A percentile compares a stretch with the other conserved stretches of the same genome.
These are phyloP conservation scores for Tarsius wallacei DNA, from an alignment of 2,797 vertebrate genomes.

Conservation along the genomic window DNA sequence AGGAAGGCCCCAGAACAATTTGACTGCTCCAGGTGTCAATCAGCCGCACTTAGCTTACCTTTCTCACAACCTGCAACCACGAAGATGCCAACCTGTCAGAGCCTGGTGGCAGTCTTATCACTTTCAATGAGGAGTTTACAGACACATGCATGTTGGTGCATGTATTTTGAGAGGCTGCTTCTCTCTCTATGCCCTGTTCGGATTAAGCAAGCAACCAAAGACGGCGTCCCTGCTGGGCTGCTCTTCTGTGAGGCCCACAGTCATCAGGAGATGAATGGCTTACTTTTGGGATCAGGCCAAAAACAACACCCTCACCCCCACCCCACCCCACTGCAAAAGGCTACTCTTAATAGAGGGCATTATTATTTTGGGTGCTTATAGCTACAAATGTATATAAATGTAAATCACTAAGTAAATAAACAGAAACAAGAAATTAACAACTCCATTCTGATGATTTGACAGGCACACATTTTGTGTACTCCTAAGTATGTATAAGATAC, in stretches of 20 bases:
- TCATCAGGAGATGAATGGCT: neutral
- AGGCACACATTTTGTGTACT: neutral
- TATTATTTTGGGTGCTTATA: neutral
- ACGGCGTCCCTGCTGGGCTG: neutral
- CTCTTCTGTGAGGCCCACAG: neutral
- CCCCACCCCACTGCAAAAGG: neutral
- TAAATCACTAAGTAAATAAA: neutral
- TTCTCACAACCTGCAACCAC: constrained; percentile 83
- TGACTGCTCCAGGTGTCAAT: constrained; percentile 84
- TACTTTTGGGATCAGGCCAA: neutral
- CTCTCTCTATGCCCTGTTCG: neutral
- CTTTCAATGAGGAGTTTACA: constrained; percentile 2
- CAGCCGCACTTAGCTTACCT: constrained; percentile 81
- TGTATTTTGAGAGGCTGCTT: neutral
- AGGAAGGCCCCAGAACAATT: constrained; percentile 64
- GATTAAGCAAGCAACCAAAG: neutral
- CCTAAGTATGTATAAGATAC: neutral
- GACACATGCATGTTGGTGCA: constrained; percentile 39
- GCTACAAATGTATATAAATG: neutral
- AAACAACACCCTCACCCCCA: neutral
- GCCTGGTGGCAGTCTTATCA: constrained; percentile 64
- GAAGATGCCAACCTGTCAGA: constrained; percentile 81
- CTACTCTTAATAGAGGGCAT: neutral
- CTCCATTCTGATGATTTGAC: neutral
- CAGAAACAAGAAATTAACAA: neutral